Evolutionary conservation across 2,113 vertebrate species (phyloP), one percentile per base, ranked within the genome.

Genomic region (Corynorhinus townsendii): DNA sequence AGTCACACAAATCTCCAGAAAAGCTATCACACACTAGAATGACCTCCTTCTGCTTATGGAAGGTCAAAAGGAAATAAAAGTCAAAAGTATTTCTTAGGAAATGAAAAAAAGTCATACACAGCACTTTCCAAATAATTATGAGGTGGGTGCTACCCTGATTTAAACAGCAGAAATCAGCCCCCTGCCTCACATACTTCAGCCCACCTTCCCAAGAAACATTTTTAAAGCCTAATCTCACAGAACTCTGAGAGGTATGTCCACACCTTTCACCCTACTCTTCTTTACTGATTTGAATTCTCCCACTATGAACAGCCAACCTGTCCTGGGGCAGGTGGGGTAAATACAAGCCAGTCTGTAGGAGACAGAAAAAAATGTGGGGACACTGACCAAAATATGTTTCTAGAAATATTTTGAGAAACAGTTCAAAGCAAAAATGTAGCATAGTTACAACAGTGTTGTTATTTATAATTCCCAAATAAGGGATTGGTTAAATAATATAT

Each of bases 31-130:
- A 59, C 38, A 83, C 22, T 82, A 95, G 40, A 90, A 86, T 26
- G 81, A 0, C 81, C 64, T 49, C 73, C 86, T 95, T 95, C 91
- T 96, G 89, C 86, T 88, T 86, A 88, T 5, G 68, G 85, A 45
- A 59, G 87, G 71, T 73, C 2, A 5, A 85, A 76, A 95, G 62
- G 69, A 85, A 81, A 89, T 0, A 28, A 89, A 56, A 85, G 47
- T 83, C 83, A 95, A 80, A 92, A 96, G 24, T 75, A 20, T 80
- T 47, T 87, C 54, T 90, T n/a, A 85, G 54, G 26, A 54, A 86
- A 76, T 47, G 9, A 71, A 69, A 88, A 71, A 86, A 86, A 79
- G 54, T 72, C 43, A 72, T 3, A 81, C 11, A 62, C 4, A 79
- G 71, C 24, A 85, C 35, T 93, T 93, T 4, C 38, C 47, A 54